Conservation (phyloP, 2,888 invertebrate genomes). For the Agrotis puta region DNA sequence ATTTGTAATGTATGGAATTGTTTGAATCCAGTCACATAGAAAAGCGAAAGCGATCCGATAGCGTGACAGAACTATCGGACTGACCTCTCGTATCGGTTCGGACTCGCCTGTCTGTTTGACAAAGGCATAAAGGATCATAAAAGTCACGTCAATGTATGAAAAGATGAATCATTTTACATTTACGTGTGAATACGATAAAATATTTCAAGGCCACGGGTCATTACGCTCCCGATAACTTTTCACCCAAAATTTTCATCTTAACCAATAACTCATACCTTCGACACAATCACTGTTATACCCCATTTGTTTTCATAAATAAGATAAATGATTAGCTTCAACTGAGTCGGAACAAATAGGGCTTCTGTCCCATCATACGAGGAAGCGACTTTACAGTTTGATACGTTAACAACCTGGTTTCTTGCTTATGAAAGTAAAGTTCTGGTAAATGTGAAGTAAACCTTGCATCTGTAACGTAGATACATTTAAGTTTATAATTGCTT, state of each 20-base stretch:
- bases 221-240: not conserved
- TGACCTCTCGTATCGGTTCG: too few relatives aligned
- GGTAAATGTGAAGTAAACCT: not conserved
- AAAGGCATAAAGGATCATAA: too few relatives aligned
- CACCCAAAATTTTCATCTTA: conserved; percentile 12
- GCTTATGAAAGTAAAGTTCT: not conserved
- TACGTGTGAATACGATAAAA: not conserved
- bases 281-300: conserved; percentile 43
- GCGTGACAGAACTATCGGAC: too few relatives aligned
- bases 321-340: conserved; percentile 39
- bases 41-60: too few relatives aligned
- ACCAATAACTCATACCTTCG: conserved; percentile 40
- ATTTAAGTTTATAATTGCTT: not conserved
- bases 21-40: too few relatives aligned
- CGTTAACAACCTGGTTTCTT: not conserved
- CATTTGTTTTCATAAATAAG: conserved; percentile 52
- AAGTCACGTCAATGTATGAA: not conserved
- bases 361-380: not conserved
- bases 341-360: conserved; percentile 28
- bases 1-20: too few relatives aligned
- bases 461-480: not conserved
- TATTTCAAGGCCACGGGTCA: conserved; percentile 10
- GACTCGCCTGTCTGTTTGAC: too few relatives aligned
- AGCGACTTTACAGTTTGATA: not conserved
- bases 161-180: not conserved